phyloP scores from a whole-genome alignment of 2,797 vertebrate species.

The Apogon talboti region DNA sequence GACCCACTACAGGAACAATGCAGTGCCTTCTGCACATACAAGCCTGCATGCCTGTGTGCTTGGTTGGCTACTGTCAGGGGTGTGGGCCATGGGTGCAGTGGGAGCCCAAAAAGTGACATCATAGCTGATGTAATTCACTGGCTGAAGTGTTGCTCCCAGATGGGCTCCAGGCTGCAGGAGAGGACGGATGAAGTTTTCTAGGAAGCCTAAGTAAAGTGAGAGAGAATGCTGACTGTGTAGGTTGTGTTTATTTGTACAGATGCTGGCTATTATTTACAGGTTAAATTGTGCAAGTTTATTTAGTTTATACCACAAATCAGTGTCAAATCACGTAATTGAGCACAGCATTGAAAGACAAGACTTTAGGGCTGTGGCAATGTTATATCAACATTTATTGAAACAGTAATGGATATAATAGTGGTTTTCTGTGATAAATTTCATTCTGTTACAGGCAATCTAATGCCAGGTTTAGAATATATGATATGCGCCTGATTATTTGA shows the following conservation, averaged over 20 bases:
- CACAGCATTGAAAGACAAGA: background rate
- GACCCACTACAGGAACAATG: too few species aligned
- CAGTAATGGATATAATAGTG: background rate
- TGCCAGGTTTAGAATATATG: too few species aligned
- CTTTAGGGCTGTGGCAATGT: background rate
- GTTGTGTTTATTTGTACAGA: conserved; percentile 27
- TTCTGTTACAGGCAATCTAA: background rate
- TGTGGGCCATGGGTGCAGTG: conserved; percentile 46
- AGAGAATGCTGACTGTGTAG: conserved; percentile 44
- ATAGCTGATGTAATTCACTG: conserved; percentile 75
- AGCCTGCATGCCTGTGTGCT: conserved; percentile 17
- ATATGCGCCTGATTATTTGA: too few species aligned
- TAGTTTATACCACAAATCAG: conserved; percentile 3
- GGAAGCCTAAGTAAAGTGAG: conserved; percentile 4
- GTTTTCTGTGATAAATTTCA: background rate
- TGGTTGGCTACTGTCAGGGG: conserved; percentile 32
- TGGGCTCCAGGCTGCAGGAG: conserved; percentile 44
- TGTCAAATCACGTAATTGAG: background rate
- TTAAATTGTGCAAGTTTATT: conserved; percentile 8
- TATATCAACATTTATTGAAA: background rate
- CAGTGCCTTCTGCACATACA: background rate
- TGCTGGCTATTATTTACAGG: conserved; percentile 1
- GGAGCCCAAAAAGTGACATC: conserved; percentile 69
- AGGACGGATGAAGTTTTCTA: conserved; percentile 44
- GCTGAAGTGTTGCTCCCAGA: conserved; percentile 57